These are phyloP conservation scores for Chrysaora quinquecirrha DNA, from an alignment of 30 jellyfish, hydroid and myxozoan species.

Conservation along the genomic window DNA sequence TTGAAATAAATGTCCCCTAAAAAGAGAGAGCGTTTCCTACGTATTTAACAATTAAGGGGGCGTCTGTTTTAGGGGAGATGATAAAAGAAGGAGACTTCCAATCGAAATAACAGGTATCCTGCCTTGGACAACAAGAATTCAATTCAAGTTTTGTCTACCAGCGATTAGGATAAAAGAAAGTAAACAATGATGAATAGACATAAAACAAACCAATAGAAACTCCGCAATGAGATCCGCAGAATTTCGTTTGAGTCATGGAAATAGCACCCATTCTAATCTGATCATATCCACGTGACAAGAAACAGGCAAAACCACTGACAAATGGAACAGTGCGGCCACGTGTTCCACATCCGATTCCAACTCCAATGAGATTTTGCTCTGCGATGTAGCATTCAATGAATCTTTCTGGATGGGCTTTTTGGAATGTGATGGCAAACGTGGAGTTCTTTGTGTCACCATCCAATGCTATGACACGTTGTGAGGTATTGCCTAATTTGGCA, in stretches of 20 bases:
- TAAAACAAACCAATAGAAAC: slow-evolving; percentile 92
- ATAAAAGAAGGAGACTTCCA: too few species aligned
- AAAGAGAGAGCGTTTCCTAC: too few species aligned
- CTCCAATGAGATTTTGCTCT: slow-evolving; percentile 97
- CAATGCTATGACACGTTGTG: slow-evolving; percentile 83
- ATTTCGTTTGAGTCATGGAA: slow-evolving; percentile 83
- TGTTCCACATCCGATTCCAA: slow-evolving; percentile 92
- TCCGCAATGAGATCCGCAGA: slow-evolving; percentile 97
- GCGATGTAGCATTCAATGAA: slow-evolving; percentile 98
- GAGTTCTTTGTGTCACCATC: slow-evolving; percentile 99
- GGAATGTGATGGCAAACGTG: slow-evolving; percentile 96
- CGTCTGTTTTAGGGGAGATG: too few species aligned
- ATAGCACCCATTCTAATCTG: slow-evolving; percentile 99
- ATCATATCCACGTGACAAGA: slow-evolving; percentile 95
- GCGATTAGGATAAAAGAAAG: too few species aligned
- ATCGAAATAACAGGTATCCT: too few species aligned
- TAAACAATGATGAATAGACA: too few species aligned
- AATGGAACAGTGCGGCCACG: slow-evolving; percentile 92
- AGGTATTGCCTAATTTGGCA: slow-evolving; percentile 89
- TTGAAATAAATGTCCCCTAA: too few species aligned
- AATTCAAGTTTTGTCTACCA: too few species aligned
- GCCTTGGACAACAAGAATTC: too few species aligned
- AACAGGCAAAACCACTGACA: slow-evolving; percentile 95
- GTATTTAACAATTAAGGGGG: too few species aligned
- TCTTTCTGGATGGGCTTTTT: slow-evolving; percentile 90